Evolutionary conservation across 2,113 vertebrate species (phyloP), one percentile per base, ranked within the genome.

Genomic region (Ornithorhynchus anatinus): DNA sequence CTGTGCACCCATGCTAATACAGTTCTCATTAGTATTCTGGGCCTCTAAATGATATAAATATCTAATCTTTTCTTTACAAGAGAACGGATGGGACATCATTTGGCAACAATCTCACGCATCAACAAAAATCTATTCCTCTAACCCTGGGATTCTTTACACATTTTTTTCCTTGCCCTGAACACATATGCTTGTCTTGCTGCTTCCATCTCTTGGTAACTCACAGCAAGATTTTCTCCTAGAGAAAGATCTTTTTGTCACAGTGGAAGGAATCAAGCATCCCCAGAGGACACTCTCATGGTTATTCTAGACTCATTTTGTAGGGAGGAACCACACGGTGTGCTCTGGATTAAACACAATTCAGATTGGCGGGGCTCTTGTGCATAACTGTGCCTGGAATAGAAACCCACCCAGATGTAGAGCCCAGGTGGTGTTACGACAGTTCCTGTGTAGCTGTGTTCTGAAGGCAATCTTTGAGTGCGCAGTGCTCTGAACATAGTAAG

Each of bases 61-160:
- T 54, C 81, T 79, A 51, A 76, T 89, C 82, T 84, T 75, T 73
- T 56, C 80, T 54, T 84, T 77, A 67, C 64, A 36, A 54, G 65
- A 73, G 79, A 78, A 60, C 2, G 31, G 87, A 79, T 77, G 72
- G 86, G 71, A 86, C 89, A 85, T 78, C 15, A 81, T 85, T 89
- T 85, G 84, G 80, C 80, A 68, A 73, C 56, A 75, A 69, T 69
- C 69, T 82, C 69, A 75, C 56, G 66, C 74, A 82, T 84, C 83
- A 64, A 71, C 50, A 53, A 63, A 54, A 81, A 71, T 61, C 73
- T 72, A 19, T 85, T 75, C 75, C 80, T 63, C 71, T 36, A 72
- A 58, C 62, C 20, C 53, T 44, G 69, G 74, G 29, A 37, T 35
- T 4, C 59, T 67, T 67, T 63, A 16, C 38, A 40, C n/a, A 33